phyloP scores from a whole-genome alignment of 2,797 vertebrate species.

The Pteropus rufus region DNA sequence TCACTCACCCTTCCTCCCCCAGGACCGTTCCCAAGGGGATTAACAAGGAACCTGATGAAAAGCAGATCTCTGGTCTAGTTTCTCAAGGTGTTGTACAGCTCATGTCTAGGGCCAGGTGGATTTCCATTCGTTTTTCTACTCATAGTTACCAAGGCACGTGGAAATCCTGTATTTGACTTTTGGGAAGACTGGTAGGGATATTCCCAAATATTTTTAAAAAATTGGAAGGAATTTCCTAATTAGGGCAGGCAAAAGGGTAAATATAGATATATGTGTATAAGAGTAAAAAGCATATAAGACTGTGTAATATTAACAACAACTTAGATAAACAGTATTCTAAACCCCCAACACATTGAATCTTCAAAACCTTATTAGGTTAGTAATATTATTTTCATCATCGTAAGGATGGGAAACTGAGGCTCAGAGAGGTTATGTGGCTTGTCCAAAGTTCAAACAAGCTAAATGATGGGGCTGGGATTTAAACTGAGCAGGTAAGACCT shows the following conservation, averaged over 20 bases:
- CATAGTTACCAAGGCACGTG: neutral
- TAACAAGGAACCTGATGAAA: neutral
- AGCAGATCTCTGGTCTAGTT: neutral
- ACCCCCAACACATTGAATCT: neutral
- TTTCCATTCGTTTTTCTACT: neutral
- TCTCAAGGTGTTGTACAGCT: neutral
- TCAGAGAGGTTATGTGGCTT: neutral
- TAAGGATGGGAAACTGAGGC: neutral
- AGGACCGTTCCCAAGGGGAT: neutral
- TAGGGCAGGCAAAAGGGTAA: neutral
- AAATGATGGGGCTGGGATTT: neutral
- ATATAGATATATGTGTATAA: neutral
- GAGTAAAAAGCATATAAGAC: neutral
- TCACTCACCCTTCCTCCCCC: accelerated
- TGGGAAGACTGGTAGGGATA: neutral
- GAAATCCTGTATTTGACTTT: neutral
- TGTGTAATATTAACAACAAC: neutral
- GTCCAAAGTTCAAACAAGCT: neutral
- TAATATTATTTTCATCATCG: neutral
- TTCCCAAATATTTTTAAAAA: neutral
- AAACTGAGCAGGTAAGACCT: neutral
- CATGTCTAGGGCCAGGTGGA: neutral
- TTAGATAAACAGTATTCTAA: neutral
- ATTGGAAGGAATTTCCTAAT: neutral
- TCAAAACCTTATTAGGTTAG: neutral